Evolutionary conservation across 53 echinoderm and acorn worm species (phyloP).

Genomic region (Henricia sp.): DNA sequence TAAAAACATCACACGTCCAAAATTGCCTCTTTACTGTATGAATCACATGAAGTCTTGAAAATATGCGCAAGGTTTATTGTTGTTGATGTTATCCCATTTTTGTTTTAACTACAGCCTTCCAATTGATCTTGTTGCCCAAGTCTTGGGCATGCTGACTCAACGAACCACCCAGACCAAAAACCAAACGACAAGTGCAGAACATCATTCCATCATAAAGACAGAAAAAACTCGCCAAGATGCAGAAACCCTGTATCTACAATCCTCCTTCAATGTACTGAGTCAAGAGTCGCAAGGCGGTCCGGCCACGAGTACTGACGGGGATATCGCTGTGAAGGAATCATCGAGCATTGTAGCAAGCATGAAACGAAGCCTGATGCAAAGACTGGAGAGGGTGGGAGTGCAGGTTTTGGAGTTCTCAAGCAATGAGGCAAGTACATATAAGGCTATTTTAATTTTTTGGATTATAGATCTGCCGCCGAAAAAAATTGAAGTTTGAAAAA

Average conservation of each 20-base stretch:
- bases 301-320: background rate
- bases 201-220: constrained; percentile 1
- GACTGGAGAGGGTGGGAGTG: constrained; percentile 38
- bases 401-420: constrained; percentile 41
- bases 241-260: constrained; percentile 49
- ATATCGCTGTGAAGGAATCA: background rate
- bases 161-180: constrained; percentile 14
- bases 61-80: no score
- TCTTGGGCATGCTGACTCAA: constrained; percentile 31
- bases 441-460: no score
- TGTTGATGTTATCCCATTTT: no score
- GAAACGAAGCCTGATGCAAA: constrained; percentile 51
- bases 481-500: no score
- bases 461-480: no score
- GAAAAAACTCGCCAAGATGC: constrained; percentile 6
- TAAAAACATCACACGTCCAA: no score
- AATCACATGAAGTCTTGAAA: no score
- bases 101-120: constrained; percentile 46
- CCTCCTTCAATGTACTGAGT: constrained; percentile 35
- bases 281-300: background rate
- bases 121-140: constrained; percentile 17
- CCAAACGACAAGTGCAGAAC: no score
- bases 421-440: constrained; percentile 60
- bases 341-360: constrained; percentile 34
- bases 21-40: no score